Base-by-base conservation (phyloP, 2,797 vertebrate genomes). In the Loriculus beryllinus region DNA sequence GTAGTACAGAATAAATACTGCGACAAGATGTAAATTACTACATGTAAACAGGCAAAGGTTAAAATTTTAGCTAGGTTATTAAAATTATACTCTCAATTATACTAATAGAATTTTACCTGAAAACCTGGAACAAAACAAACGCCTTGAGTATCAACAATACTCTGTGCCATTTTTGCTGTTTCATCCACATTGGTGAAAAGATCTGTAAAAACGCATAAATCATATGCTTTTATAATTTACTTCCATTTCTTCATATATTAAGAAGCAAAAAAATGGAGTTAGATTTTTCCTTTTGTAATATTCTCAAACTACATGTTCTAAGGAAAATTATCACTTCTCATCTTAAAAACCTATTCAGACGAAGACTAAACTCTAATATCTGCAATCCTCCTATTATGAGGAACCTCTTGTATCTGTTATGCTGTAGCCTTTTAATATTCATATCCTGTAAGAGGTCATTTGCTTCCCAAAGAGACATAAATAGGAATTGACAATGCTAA, bases 111-210 rank as follows among this genome's bases (percentile, higher is more conserved):
- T 77, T 94, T 67, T 98, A 99, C 99, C 99, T 99, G 99, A 74
- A 99, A 97, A 90, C 99, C 98, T 23, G 99, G 99, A 69, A 99
- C 98, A 90, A 99, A 99, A 97, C 98, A 99, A 96, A 99, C 99
- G 7, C 99, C 99, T 76, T 98, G 98, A 19, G 99, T 98, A 97
- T 99, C 97, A 63, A 94, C 92, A 82, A 99, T 96, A 75, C 98
- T 98, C 95, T 84, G 95, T 48, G 99, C 99, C 98, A 99, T 99
- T 83, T 97, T 92, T 71, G 98, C 98, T 8, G 98, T 99, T 86
- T 99, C 98, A 79, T 96, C 88, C 79, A 98, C 98, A 63, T 98
- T 98, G 71, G 97, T 97, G 97, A 99, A 99, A 92, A 99, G 98
- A 93, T 98, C 99, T 99, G 98, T 62, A 90, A 96, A 71, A 68